Base-by-base conservation (phyloP, 37 sponge, comb jelly and placozoan genomes). In the Dysidea cf. avara region DNA sequence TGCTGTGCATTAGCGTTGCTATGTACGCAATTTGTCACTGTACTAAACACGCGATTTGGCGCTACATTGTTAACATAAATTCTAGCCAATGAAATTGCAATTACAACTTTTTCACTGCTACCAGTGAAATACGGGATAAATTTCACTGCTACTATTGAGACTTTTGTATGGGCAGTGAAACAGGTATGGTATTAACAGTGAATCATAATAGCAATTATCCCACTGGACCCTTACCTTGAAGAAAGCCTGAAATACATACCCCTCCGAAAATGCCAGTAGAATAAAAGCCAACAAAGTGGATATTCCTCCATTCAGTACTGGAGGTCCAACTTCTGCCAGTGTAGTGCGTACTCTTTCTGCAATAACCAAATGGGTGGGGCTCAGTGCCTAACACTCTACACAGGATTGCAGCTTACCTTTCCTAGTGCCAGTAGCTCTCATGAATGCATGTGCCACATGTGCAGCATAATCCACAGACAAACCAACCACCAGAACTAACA, bases 151-250 rank as follows among this genome's bases (percentile, higher is more conserved):
- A n/a, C n/a, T n/a, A n/a, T n/a, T n/a, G n/a, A n/a, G n/a, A n/a
- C n/a, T n/a, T n/a, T n/a, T n/a, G n/a, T n/a, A n/a, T n/a, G n/a
- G n/a, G n/a, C n/a, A n/a, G n/a, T n/a, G n/a, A n/a, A n/a, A n/a
- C n/a, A n/a, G n/a, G n/a, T n/a, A n/a, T n/a, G n/a, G n/a, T n/a
- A n/a, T n/a, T n/a, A n/a, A n/a, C n/a, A n/a, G n/a, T n/a, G n/a
- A n/a, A n/a, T n/a, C n/a, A n/a, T n/a, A n/a, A n/a, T n/a, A n/a
- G n/a, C n/a, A n/a, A n/a, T n/a, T n/a, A n/a, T n/a, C n/a, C n/a
- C n/a, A n/a, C n/a, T n/a, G n/a, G n/a, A n/a, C n/a, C n/a, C 26
- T 71, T n/a, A 77, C 79, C 58, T 77, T 77, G 60, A 77, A 77
- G 53, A 77, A 77, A 11, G 79, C 32, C 20, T 31, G 48, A 0